Base-by-base conservation (phyloP, 92 coral and sea anemone genomes). In the Phenganax stokvisi region DNA sequence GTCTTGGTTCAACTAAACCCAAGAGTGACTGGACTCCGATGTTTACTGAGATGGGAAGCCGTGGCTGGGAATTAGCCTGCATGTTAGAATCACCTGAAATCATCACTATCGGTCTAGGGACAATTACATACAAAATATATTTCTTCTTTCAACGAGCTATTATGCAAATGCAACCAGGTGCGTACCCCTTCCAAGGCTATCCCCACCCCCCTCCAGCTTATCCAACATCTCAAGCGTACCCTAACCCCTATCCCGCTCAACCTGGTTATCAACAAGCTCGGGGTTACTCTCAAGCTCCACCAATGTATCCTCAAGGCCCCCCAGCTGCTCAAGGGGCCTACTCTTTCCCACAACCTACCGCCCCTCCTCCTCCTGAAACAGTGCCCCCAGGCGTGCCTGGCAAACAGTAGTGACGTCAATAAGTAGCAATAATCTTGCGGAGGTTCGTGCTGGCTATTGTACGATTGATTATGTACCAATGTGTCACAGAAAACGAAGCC, bases 21-120 rank as follows among this genome's bases (percentile, higher is more conserved):
- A 89, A 91, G 84, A 97, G 97, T 83, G 97, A 94, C 88, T 94
- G 98, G 98, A 89, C 93, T 63, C 97, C 97, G 81, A 92, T 94
- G 97, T 90, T 94, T 61, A 80, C 79, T 74, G 98, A 94, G 84
- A 92, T 92, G 97, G 97, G 97, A 28, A 84, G 73, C 80, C 91
- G 96, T 71, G 97, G 97, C 81, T 92, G 97, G 97, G 96, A 92
- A 74, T 86, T 92, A 64, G 98, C 98, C 0, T 90, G 97, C 86
- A 94, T 94, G 98, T 72, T 94, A 25, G 98, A 94, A 84, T 92
- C 98, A 52, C 98, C 97, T 57, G 98, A 94, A 81, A 87, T 94
- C 30, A 85, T 88, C 0, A 90, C 77, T 59, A 81, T 94, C n/a
- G 97, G 98, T 30, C 97, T 94, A 7, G 98, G 98, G 59, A 94